Conservation (phyloP, 2,888 invertebrate species). For the Azorinus chamasolen region DNA sequence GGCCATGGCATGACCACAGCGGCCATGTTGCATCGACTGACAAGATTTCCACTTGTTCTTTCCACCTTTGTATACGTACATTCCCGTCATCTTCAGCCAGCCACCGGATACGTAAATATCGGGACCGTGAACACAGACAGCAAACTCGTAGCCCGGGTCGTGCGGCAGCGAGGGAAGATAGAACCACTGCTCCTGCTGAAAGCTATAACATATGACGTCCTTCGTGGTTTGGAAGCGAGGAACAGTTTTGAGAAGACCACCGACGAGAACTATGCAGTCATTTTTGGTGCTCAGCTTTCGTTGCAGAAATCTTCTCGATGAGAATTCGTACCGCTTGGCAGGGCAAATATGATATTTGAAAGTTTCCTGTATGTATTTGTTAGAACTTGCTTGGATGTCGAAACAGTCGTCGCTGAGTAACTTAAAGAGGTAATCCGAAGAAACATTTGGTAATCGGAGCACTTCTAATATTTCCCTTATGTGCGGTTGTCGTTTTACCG, state of each 20-base stretch:
- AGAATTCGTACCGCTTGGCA: constrained; percentile 68
- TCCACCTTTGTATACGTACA: constrained; percentile 74
- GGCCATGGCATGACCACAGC: constrained; percentile 79
- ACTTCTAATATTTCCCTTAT: constrained; percentile 85
- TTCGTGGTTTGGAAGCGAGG: constrained; percentile 74
- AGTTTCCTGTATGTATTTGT: constrained; percentile 70
- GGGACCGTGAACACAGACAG: constrained; percentile 72
- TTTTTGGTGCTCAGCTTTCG: constrained; percentile 70
- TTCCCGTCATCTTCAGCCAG: constrained; percentile 74
- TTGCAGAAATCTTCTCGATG: constrained; percentile 64
- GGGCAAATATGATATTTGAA: constrained; percentile 75
- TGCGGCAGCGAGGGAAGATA: constrained; percentile 77
- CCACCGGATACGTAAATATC: constrained; percentile 79
- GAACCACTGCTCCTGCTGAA: constrained; percentile 76
- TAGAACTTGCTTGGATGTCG: constrained; percentile 49
- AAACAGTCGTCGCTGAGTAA: constrained; percentile 63
- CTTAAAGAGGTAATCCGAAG: constrained; percentile 76
- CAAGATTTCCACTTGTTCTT: constrained; percentile 77
- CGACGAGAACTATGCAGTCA: constrained; percentile 75
- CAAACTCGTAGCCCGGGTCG: constrained; percentile 78
- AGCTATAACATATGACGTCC: constrained; percentile 77
- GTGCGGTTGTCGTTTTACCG: constrained; percentile 87
- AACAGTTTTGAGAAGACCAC: constrained; percentile 74
- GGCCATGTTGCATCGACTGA: constrained; percentile 73
- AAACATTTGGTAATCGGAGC: constrained; percentile 76